phyloP scores from a whole-genome alignment of 2,888 invertebrate genomes.

The Pheosia tremula region DNA sequence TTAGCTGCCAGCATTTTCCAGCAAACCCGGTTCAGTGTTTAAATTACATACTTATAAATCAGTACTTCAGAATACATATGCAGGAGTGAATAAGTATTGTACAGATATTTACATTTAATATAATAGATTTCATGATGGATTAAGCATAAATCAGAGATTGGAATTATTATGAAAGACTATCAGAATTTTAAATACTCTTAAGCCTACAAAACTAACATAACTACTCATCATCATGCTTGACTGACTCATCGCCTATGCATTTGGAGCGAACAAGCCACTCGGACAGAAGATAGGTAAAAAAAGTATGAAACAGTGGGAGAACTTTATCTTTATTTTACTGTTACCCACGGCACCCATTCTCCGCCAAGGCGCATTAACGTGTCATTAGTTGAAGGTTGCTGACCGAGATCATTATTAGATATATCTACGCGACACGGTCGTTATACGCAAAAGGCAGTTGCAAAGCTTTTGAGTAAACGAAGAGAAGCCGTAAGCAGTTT shows the following conservation, averaged over 20 bases:
- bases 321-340: slow-evolving; percentile 80
- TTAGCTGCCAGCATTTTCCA: too few relatives aligned
- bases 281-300: slow-evolving; percentile 72
- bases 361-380: slow-evolving; percentile 73
- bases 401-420: slow-evolving; percentile 64
- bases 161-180: neutral
- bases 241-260: slow-evolving; percentile 82
- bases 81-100: too few relatives aligned
- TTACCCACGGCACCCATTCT: slow-evolving; percentile 69
- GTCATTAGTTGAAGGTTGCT: slow-evolving; percentile 80
- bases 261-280: slow-evolving; percentile 73
- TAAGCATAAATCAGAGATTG: too few relatives aligned
- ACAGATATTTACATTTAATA: too few relatives aligned
- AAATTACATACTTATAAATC: too few relatives aligned
- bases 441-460: slow-evolving; percentile 28
- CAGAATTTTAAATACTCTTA: slow-evolving; percentile 7
- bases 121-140: too few relatives aligned
- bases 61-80: too few relatives aligned
- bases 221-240: slow-evolving; percentile 54
- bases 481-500: slow-evolving; percentile 11
- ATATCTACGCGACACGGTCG: slow-evolving; percentile 29
- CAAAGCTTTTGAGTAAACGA: slow-evolving; percentile 22
- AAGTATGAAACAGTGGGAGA: slow-evolving; percentile 71
- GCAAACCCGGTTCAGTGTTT: too few relatives aligned
- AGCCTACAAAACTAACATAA: slow-evolving; percentile 21